These are phyloP conservation scores for Rhabdornis inornatus DNA, from an alignment of 2,113 vertebrate genomes.

Conservation along the genomic window DNA sequence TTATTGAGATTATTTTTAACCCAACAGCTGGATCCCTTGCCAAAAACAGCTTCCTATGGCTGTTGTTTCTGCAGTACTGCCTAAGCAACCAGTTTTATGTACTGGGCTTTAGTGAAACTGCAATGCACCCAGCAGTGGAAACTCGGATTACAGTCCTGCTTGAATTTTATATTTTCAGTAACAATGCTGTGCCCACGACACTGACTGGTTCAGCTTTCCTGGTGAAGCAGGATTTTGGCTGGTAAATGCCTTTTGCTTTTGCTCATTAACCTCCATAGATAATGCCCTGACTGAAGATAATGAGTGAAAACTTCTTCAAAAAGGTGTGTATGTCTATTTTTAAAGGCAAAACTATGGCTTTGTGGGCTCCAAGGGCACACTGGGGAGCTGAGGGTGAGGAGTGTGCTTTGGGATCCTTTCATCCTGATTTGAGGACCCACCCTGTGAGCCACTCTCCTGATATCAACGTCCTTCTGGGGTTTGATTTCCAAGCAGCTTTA, in stretches of 20 bases:
- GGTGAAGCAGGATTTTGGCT: neutral
- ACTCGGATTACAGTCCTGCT: neutral
- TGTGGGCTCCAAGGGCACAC: neutral
- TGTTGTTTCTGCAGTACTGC: neutral
- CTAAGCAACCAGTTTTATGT: neutral
- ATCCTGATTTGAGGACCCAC: neutral
- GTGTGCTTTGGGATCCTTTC: neutral
- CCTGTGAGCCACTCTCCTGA: neutral
- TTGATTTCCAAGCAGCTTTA: neutral
- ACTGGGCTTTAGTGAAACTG: neutral
- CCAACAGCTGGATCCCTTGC: neutral
- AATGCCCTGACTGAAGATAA: neutral
- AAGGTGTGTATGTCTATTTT: neutral
- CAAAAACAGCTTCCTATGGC: neutral
- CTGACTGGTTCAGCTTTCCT: neutral
- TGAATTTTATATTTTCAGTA: neutral
- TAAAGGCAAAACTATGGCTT: neutral
- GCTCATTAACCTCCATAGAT: neutral
- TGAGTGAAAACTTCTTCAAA: neutral
- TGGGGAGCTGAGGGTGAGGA: neutral
- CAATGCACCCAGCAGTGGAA: neutral
- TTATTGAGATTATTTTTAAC: slow-evolving; percentile 55
- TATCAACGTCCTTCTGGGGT: accelerated
- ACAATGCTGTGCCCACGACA: neutral
- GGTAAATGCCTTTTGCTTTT: neutral